Conservation (phyloP, 1,140 invertebrate genomes). For the Littorina saxatilis region DNA sequence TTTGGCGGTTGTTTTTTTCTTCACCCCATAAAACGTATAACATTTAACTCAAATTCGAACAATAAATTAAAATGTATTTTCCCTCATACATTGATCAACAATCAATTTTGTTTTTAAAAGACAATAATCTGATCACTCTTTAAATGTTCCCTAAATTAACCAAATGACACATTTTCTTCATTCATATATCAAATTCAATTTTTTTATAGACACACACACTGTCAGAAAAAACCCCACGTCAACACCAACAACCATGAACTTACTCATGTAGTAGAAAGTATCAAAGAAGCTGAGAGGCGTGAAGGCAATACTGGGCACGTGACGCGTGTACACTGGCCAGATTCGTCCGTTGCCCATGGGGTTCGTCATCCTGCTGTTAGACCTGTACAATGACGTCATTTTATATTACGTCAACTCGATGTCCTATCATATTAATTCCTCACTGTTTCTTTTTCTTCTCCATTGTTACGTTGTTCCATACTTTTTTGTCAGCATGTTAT, state of each 20-base stretch:
- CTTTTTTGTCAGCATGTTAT: no score
- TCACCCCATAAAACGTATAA: no score
- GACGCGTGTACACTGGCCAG: not conserved
- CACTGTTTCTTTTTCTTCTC: not conserved
- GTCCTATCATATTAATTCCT: not conserved
- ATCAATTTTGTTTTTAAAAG: not conserved
- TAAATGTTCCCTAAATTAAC: not conserved
- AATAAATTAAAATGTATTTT: no score
- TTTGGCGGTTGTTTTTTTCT: no score
- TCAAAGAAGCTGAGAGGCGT: not conserved
- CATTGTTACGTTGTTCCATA: no score
- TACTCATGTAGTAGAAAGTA: not conserved
- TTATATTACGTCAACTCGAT: not conserved
- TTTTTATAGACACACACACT: not conserved
- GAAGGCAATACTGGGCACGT: not conserved
- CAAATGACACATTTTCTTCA: not conserved
- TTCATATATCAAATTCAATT: not conserved
- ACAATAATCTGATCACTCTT: not conserved
- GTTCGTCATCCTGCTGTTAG: not conserved
- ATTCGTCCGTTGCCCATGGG: constrained; percentile 13
- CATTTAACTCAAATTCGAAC: no score
- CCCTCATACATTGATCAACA: not conserved
- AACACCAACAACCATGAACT: not conserved
- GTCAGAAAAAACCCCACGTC: no score
- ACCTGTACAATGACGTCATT: not conserved